A percentile compares a stretch with the other conserved stretches of the same genome.
phyloP scores from a whole-genome alignment of 2,113 vertebrate species.

The Scytalopus superciliaris region DNA sequence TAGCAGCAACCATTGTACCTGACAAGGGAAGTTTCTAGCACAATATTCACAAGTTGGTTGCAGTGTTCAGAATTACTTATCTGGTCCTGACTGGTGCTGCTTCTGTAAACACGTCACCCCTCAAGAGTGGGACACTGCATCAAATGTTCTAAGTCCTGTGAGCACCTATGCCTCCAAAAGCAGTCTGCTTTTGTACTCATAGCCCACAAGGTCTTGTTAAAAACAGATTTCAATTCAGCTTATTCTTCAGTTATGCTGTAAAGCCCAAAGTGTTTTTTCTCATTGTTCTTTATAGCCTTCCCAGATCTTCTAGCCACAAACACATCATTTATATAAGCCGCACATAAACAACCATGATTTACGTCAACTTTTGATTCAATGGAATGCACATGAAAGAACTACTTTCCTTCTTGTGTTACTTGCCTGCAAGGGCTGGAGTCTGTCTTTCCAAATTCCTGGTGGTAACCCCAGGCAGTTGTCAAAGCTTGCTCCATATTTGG shows the following conservation, averaged over 20 bases:
- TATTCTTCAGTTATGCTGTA: not conserved
- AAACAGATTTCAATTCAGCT: not conserved
- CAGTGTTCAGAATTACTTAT: not conserved
- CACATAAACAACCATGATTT: slow-evolving; percentile 26
- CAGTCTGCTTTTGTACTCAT: not conserved
- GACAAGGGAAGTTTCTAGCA: not conserved
- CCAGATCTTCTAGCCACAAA: slow-evolving; percentile 21
- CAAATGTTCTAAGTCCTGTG: accelerated
- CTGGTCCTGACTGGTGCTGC: not conserved
- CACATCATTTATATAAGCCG: slow-evolving; percentile 37
- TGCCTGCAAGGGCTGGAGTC: not conserved
- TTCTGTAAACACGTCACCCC: not conserved
- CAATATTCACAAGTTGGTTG: not conserved
- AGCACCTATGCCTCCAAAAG: not conserved
- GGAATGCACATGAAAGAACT: slow-evolving; percentile 27
- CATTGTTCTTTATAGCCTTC: slow-evolving; percentile 14
- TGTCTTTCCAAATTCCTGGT: not conserved
- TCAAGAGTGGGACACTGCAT: not conserved
- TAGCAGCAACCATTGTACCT: not conserved
- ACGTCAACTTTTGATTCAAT: slow-evolving; percentile 32
- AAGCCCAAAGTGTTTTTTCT: slow-evolving; percentile 14
- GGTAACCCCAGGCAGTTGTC: not conserved
- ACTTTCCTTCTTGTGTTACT: slow-evolving; percentile 15
- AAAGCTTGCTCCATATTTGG: not conserved
- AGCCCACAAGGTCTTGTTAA: not conserved